These are phyloP conservation scores for Pteromalus puparum DNA, from an alignment of 1,140 invertebrate species.

Conservation along the genomic window DNA sequence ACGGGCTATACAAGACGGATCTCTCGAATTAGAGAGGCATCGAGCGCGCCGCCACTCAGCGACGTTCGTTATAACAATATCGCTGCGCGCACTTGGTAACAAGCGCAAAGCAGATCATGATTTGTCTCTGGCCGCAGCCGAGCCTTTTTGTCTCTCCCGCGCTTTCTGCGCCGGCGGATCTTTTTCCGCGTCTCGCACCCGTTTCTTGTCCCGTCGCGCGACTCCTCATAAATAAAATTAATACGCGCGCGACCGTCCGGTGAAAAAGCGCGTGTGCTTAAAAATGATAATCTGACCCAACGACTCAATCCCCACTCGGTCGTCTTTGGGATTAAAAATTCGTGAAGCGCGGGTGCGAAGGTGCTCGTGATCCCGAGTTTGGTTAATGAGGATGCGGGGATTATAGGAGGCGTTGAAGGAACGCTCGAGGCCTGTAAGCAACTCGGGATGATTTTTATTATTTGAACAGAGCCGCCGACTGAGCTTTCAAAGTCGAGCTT, in stretches of 20 bases:
- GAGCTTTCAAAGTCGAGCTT: too few species aligned
- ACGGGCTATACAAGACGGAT: background rate
- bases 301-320: constrained; percentile 50
- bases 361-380: background rate
- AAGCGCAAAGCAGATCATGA: constrained; percentile 57
- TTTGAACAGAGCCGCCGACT: too few species aligned
- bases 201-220: background rate
- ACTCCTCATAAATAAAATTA: constrained; percentile 55
- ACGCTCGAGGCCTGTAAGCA: background rate
- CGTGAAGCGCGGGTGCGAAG: background rate
- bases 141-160: constrained; percentile 47
- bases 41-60: background rate
- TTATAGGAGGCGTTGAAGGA: background rate
- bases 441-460: too few species aligned
- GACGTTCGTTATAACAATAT: constrained; percentile 58
- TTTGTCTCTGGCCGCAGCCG: constrained; percentile 54
- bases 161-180: constrained; percentile 27
- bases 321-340: constrained; percentile 42
- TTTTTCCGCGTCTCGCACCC: constrained; percentile 24
- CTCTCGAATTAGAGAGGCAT: background rate
- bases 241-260: constrained; percentile 33
- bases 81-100: constrained; percentile 45
- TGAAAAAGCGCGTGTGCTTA: constrained; percentile 5
- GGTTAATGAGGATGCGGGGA: background rate
- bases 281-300: constrained; percentile 50